A percentile compares a stretch with the other conserved stretches of the same genome.
Evolutionary conservation across 1,140 invertebrate species (phyloP).

Genomic region (Drosophila prosaltans): DNA sequence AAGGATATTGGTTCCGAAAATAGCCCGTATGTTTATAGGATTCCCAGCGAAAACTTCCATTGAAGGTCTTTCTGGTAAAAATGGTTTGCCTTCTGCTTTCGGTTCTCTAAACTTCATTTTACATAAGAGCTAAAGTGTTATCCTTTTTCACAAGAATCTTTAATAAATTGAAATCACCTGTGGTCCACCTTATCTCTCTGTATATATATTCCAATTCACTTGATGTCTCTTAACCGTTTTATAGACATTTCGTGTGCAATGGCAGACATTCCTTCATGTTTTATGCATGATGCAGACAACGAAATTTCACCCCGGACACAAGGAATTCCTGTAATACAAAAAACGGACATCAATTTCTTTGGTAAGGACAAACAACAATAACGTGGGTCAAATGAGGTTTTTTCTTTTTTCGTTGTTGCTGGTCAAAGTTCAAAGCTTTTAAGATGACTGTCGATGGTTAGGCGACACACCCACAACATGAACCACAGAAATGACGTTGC

Average conservation of each 20-base stretch:
- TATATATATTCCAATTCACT: neutral
- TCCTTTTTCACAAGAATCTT: neutral
- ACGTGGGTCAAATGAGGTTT: neutral
- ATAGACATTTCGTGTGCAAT: slow-evolving; percentile 36
- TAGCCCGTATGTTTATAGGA: no score
- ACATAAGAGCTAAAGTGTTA: neutral
- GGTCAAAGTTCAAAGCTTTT: slow-evolving; percentile 64
- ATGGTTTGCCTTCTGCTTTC: no score
- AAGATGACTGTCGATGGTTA: slow-evolving; percentile 30
- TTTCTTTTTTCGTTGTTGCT: no score
- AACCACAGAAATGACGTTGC: slow-evolving; percentile 44
- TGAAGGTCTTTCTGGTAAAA: no score
- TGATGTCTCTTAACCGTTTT: slow-evolving; percentile 25
- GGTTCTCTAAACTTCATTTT: neutral
- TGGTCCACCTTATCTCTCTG: neutral
- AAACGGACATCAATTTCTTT: slow-evolving; percentile 23
- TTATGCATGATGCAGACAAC: slow-evolving; percentile 59
- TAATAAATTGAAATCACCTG: neutral
- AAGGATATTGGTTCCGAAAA: no score
- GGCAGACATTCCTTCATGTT: slow-evolving; percentile 62
- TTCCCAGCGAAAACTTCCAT: no score
- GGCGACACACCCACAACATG: slow-evolving; percentile 27
- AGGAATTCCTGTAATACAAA: slow-evolving; percentile 39
- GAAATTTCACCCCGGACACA: slow-evolving; percentile 32
- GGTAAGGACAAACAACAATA: slow-evolving; percentile 35